Evolutionary conservation across 2,797 vertebrate species (phyloP).

Genomic region (Phoxinus dragarum): DNA sequence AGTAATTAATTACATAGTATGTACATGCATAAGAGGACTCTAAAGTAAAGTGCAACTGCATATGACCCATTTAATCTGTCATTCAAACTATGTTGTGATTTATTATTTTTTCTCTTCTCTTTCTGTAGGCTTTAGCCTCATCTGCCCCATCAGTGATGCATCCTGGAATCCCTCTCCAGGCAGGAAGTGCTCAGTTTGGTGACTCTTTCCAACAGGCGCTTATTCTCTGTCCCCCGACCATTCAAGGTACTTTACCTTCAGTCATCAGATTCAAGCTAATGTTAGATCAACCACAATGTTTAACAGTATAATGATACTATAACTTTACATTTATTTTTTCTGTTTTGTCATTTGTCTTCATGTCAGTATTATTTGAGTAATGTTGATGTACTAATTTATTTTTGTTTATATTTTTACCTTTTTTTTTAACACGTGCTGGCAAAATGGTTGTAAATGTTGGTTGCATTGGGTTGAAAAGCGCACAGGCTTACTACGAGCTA

Average conservation of each 20-base stretch:
- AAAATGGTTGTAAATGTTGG: too few species aligned
- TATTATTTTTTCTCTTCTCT: background rate
- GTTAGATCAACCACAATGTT: background rate
- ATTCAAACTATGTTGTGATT: background rate
- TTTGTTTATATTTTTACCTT: background rate
- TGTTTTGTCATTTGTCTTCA: too few species aligned
- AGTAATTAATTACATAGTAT: background rate
- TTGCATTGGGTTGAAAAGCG: too few species aligned
- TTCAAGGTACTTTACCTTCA: slow-evolving; percentile 86
- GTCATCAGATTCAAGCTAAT: background rate
- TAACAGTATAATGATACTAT: background rate
- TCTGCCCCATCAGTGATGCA: slow-evolving; percentile 91
- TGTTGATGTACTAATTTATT: background rate
- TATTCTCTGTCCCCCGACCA: slow-evolving; percentile 92
- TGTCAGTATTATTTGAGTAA: too few species aligned
- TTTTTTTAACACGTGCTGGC: too few species aligned
- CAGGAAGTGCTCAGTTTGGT: slow-evolving; percentile 91
- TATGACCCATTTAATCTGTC: background rate
- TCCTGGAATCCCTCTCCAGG: slow-evolving; percentile 92
- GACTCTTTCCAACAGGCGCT: slow-evolving; percentile 96
- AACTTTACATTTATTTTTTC: background rate
- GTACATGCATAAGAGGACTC: background rate
- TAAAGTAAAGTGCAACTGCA: background rate
- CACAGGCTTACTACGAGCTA: too few species aligned
- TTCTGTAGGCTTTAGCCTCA: slow-evolving; percentile 84